phyloP scores from a whole-genome alignment of 2,888 invertebrate genomes.

The Meliscaeva auricollis region DNA sequence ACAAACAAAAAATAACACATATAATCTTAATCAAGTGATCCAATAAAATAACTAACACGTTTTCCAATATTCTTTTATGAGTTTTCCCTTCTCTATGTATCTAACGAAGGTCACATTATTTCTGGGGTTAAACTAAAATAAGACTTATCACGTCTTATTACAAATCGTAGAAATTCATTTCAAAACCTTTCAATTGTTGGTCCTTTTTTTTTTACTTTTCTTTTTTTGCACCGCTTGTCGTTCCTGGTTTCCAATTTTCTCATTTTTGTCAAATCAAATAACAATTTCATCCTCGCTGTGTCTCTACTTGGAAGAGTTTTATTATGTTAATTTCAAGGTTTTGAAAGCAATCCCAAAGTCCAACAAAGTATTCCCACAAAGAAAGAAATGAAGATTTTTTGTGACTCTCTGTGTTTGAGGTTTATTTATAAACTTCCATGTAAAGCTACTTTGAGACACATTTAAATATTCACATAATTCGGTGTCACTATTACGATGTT shows the following conservation, averaged over 20 bases:
- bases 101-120: background rate
- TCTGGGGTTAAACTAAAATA: background rate
- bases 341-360: background rate
- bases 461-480: background rate
- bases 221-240: background rate
- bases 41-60: background rate
- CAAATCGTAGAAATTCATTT: background rate
- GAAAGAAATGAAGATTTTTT: background rate
- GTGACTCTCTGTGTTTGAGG: background rate
- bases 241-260: background rate
- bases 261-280: conserved; percentile 1
- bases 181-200: background rate
- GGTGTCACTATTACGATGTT: background rate
- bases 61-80: conserved; percentile 5
- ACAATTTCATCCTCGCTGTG: background rate
- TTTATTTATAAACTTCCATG: background rate
- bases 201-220: background rate
- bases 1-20: background rate
- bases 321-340: conserved; percentile 17
- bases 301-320: conserved; percentile 5
- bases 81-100: background rate
- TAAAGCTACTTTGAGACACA: background rate
- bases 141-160: conserved; percentile 10
- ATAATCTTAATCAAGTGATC: background rate
- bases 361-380: background rate